A percentile compares a stretch with the other conserved stretches of the same genome.
phyloP scores from a whole-genome alignment of 2,113 vertebrate genomes.

The Barbus barbus region DNA sequence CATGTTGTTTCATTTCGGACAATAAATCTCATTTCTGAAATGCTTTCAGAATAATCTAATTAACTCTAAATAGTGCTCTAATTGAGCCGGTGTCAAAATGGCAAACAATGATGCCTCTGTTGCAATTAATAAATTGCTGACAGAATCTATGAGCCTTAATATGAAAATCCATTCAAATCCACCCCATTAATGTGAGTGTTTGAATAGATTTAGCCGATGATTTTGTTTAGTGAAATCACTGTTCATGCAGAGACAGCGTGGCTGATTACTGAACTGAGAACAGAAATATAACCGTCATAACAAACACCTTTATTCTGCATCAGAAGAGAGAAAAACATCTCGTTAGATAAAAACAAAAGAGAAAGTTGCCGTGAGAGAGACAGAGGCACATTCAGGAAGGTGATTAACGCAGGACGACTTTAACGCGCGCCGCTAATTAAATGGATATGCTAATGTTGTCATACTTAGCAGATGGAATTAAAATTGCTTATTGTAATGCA shows the following conservation, averaged over 20 bases:
- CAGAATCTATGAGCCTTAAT: slow-evolving; percentile 99
- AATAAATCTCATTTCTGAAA: slow-evolving; percentile 72
- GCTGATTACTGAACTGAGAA: slow-evolving; percentile 20
- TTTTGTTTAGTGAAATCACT: slow-evolving; percentile 88
- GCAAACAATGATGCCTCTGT: slow-evolving; percentile 97
- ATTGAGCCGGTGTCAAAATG: slow-evolving; percentile 97
- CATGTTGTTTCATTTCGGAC: slow-evolving; percentile 70
- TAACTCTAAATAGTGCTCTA: slow-evolving; percentile 94
- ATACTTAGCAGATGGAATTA: slow-evolving; percentile 99
- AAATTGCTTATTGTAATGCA: slow-evolving; percentile 99
- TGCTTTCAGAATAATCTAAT: slow-evolving; percentile 79
- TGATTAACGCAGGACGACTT: slow-evolving; percentile 97
- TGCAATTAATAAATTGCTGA: slow-evolving; percentile 99
- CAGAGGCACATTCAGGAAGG: slow-evolving; percentile 90
- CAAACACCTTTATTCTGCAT: slow-evolving; percentile 40
- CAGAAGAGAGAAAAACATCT: slow-evolving; percentile 78
- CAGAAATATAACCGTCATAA: slow-evolving; percentile 22
- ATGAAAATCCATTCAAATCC: slow-evolving; percentile 97
- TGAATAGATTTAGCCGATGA: slow-evolving; percentile 90
- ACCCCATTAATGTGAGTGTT: slow-evolving; percentile 93
- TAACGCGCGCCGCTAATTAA: slow-evolving; percentile 97
- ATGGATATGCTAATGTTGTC: slow-evolving; percentile 99
- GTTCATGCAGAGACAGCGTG: slow-evolving; percentile 76
- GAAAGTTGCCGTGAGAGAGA: slow-evolving; percentile 73
- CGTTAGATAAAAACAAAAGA: slow-evolving; percentile 83